Percentiles rank a stretch among this genome's conserved stretches.
Conservation (phyloP, 2,113 vertebrate species). For the Plectropomus leopardus region DNA sequence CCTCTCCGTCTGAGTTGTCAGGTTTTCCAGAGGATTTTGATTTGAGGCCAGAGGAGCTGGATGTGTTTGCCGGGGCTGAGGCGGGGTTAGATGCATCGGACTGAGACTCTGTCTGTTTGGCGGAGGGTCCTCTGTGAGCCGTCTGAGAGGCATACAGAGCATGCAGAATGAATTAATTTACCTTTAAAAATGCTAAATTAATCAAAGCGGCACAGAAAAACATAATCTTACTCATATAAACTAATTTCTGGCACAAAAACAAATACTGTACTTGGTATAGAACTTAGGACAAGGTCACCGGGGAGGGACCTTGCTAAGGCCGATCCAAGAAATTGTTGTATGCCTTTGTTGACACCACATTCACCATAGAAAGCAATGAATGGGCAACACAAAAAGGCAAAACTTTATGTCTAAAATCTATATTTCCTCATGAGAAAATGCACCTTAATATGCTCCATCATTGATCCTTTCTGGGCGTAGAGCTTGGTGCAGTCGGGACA, state of each 20-base stretch:
- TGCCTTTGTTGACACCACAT: conserved; percentile 79
- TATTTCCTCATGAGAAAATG: background rate
- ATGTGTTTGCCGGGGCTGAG: conserved; percentile 75
- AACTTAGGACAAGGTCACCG: conserved; percentile 72
- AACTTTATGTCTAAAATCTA: background rate
- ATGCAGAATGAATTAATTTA: background rate
- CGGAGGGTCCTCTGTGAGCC: conserved; percentile 80
- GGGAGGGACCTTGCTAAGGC: conserved; percentile 69
- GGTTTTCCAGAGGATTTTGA: conserved; percentile 72
- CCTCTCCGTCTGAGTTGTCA: conserved; percentile 81
- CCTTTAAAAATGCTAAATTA: background rate
- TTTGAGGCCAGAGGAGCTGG: conserved; percentile 70
- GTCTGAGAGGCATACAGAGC: conserved; percentile 63
- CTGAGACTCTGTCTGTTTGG: conserved; percentile 82
- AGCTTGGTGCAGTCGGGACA: conserved; percentile 96
- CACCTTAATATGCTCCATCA: conserved; percentile 97
- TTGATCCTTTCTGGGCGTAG: conserved; percentile 95
- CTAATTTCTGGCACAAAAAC: background rate
- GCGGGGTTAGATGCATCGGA: conserved; percentile 67
- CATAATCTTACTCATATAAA: background rate
- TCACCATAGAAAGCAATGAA: conserved; percentile 66
- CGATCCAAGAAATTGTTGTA: conserved; percentile 72
- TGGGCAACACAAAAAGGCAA: conserved; percentile 80
- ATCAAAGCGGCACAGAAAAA: background rate
- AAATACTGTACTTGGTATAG: conserved; percentile 71